Percentiles rank a stretch among this genome's conserved stretches.
Conservation (phyloP, 2,113 vertebrate species). For the Lanius ludovicianus region DNA sequence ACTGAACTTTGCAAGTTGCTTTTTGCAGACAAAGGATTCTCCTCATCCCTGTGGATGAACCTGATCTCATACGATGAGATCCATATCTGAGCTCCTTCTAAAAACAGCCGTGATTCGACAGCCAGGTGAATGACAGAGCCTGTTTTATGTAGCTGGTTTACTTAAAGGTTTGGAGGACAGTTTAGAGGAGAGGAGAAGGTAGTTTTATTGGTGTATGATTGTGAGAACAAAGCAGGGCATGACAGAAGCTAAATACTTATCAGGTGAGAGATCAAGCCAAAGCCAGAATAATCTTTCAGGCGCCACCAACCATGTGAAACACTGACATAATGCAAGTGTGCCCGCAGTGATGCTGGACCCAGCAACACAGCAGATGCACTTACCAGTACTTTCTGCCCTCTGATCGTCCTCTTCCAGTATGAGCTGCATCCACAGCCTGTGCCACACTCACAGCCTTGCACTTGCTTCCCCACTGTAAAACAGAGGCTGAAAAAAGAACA, state of each 20-base stretch:
- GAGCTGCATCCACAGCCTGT: background rate
- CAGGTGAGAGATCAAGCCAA: conserved; percentile 20
- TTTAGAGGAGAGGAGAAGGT: background rate
- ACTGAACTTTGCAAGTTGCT: conserved; percentile 39
- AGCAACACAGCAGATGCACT: background rate
- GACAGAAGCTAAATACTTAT: background rate
- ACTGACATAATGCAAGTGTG: background rate
- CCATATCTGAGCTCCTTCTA: background rate
- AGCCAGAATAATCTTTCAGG: background rate
- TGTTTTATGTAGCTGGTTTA: background rate
- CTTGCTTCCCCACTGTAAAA: background rate
- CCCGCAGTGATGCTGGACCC: background rate
- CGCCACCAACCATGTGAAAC: background rate
- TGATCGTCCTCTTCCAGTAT: background rate
- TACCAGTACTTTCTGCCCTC: background rate
- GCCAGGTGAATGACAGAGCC: background rate
- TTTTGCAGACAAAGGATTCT: conserved; percentile 31
- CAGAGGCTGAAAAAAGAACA: background rate
- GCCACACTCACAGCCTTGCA: rapidly evolving
- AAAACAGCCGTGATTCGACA: background rate
- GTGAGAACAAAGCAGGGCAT: background rate
- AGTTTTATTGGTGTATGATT: background rate
- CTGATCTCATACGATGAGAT: background rate
- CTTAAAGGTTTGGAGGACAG: background rate
- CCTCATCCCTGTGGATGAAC: background rate